phyloP scores from a whole-genome alignment of 2,797 vertebrate genomes.

The Mormyrus proboscirostris region DNA sequence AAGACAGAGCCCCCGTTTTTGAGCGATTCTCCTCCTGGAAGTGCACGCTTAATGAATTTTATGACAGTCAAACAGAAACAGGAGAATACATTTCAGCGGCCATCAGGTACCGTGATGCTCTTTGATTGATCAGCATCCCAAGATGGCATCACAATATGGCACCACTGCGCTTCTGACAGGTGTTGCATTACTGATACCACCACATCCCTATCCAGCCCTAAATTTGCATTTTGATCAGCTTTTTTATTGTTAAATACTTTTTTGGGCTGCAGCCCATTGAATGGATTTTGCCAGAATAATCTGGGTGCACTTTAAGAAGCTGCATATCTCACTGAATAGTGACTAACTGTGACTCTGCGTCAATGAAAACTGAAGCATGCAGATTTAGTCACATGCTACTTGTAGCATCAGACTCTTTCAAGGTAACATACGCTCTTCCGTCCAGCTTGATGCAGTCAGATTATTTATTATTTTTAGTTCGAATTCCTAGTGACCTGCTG shows the following conservation, averaged over 20 bases:
- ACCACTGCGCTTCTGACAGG: not conserved
- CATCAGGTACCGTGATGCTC: not conserved
- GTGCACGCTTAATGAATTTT: not conserved
- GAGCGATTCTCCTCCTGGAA: not conserved
- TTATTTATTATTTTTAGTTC: too few relatives aligned
- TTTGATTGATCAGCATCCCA: not conserved
- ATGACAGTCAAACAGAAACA: not conserved
- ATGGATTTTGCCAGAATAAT: not conserved
- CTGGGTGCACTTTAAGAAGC: not conserved
- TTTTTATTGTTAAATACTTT: not conserved
- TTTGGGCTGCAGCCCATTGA: not conserved
- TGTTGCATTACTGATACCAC: not conserved
- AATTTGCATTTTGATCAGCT: conserved; percentile 5
- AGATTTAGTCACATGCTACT: not conserved
- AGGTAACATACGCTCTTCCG: not conserved
- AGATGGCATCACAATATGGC: not conserved
- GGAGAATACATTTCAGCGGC: not conserved
- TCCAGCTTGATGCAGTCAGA: not conserved
- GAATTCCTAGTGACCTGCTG: not conserved
- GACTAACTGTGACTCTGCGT: not conserved
- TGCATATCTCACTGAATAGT: not conserved
- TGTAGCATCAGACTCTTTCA: not conserved
- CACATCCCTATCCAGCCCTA: not conserved
- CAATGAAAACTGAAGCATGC: not conserved
- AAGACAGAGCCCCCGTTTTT: not conserved